A percentile compares a stretch with the other conserved stretches of the same genome.
Evolutionary conservation across 2,797 vertebrate genomes (phyloP).

Genomic region (Galagoides demidoff): DNA sequence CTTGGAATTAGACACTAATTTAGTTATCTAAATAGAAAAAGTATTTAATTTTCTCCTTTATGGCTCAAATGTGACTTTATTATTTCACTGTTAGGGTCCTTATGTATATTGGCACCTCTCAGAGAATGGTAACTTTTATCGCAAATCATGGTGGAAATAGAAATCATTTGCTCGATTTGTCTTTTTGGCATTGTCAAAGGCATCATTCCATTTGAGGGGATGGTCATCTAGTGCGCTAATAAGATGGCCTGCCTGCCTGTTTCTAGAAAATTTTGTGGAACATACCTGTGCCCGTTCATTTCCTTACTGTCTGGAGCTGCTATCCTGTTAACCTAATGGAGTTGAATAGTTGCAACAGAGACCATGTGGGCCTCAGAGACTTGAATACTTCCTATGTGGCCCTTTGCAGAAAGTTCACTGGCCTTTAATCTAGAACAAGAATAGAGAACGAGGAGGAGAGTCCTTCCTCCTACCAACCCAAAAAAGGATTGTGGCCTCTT

Average conservation of each 20-base stretch:
- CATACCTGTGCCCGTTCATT: neutral
- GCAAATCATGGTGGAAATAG: neutral
- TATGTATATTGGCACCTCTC: slow-evolving; percentile 38
- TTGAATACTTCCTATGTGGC: neutral
- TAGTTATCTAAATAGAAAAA: slow-evolving; percentile 57
- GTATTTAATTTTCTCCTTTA: slow-evolving; percentile 68
- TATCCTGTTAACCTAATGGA: neutral
- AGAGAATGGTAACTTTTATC: slow-evolving; percentile 10
- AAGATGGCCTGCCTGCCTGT: neutral
- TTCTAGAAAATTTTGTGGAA: slow-evolving; percentile 62
- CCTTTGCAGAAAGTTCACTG: slow-evolving; percentile 20
- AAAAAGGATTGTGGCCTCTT: neutral
- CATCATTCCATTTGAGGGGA: neutral
- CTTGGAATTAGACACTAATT: slow-evolving; percentile 69
- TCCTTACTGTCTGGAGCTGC: neutral
- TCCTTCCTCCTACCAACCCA: neutral
- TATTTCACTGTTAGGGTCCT: slow-evolving; percentile 39
- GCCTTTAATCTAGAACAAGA: neutral
- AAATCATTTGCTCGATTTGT: neutral
- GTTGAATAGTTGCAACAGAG: neutral
- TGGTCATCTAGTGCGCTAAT: neutral
- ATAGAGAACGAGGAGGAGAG: neutral
- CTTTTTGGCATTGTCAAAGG: neutral
- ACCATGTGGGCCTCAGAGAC: neutral
- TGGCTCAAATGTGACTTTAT: slow-evolving; percentile 36